Base-by-base conservation (phyloP, 1,140 invertebrate genomes). In the Halesus radiatus region DNA sequence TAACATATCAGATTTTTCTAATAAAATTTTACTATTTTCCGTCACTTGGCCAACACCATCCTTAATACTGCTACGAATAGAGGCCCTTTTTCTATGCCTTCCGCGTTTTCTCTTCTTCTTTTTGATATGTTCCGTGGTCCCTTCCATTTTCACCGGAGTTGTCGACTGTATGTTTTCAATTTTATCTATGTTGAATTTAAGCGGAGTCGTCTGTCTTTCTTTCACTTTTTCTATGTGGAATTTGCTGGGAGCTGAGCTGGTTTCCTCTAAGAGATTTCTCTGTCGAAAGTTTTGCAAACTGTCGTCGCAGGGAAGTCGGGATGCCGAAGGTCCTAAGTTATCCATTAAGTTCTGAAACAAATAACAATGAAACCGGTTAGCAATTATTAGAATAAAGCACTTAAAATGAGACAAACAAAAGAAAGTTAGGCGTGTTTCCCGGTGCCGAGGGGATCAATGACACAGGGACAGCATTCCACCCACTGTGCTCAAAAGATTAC, bases 101-200 rank as follows among this genome's bases (percentile, higher is more conserved):
- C 64, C 64, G 6, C 76, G 18, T 56, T 50, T 70, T 32, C 76
- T 52, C 53, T 72, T 78, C 64, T 56, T 62, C 76, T 78, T 78
- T 50, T 78, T 78, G 45, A 22, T 53, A 29, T 68, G 60, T 23
- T 78, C 76, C 62, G 60, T 66, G 18, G 22, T 60, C 26, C 37
- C 37, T 45, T 78, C 76, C 52, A 58, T 70, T 2, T 37, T 29
- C 13, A 45, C 37, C 10, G 37, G 37, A 45, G 37, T 45, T 45
- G 37, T 45, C 10, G 37, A 45, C 8, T 10, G 37, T 45, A 8
- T 10, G 3, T 56, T 56, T 22, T 22, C 54, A 22, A 22, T 22
- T 66, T 16, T 20, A 22, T 50, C 15, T n/a, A 6, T 52, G 45
- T 18, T 20, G n/a, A 3, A 18, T 37, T 72, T 18, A n/a, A 26